Base-by-base conservation (phyloP, 2,113 vertebrate species). In the Anhinga anhinga region DNA sequence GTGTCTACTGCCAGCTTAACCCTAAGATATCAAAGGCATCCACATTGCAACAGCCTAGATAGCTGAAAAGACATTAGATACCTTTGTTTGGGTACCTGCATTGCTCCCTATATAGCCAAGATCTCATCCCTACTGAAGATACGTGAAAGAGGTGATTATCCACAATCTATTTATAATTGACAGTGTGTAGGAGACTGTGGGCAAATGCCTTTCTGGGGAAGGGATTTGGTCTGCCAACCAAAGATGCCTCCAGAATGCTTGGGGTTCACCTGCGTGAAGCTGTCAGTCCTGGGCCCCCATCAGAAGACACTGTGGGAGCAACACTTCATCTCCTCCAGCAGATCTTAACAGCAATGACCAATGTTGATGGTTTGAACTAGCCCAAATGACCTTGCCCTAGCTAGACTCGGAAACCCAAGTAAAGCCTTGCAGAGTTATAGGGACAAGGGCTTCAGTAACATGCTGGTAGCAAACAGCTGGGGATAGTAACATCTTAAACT, bases 401-500 rank as follows among this genome's bases (percentile, higher is more conserved):
- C 38, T 23, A 29, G 14, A 47, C 40, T 56, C 61, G 74, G 78
- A 93, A 78, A 50, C 26, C 12, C 65, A 47, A 71, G 56, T 34
- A 58, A 94, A 91, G 73, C 29, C 11, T 3, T 50, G 45, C n/a
- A 84, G 50, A 74, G 9, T n/a, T 49, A 6, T 15, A 30, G 25
- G 50, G 83, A 82, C 59, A 94, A 55, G 15, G 40, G 49, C 61
- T 82, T 89, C 84, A 63, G 69, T 34, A 69, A 71, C 34, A 20
- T 7, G 19, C 73, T 90, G 70, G 70, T 56, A 95, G 85, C 65
- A 72, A 93, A 79, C 89, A 94, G 73, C 77, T 96, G 94, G 65
- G 38, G 65, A 82, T 93, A 87, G 93, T 89, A 93, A 87, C 52
- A 87, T 85, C 69, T 96, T 94, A 91, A 88, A 86, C 86, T 85